These are phyloP conservation scores for Tetrapedia diversipes DNA, from an alignment of 2,888 invertebrate species.

Conservation along the genomic window DNA sequence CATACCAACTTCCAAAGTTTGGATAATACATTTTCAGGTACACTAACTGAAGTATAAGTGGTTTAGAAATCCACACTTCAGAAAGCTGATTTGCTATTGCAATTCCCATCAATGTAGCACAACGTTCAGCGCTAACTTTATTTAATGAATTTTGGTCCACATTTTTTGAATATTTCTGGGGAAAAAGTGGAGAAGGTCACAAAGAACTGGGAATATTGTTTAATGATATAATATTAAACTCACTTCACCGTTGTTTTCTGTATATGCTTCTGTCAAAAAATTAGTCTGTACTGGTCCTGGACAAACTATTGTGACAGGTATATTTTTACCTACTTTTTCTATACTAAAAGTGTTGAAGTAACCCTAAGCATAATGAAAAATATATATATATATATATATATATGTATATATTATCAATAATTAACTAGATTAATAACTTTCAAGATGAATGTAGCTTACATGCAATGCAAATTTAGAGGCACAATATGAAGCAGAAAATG, in stretches of 20 bases:
- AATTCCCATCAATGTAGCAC: constrained; percentile 85
- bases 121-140: constrained; percentile 85
- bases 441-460: constrained; percentile 83
- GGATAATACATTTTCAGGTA: constrained; percentile 75
- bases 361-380: constrained; percentile 84
- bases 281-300: constrained; percentile 91
- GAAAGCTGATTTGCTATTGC: constrained; percentile 85
- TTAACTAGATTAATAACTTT: constrained; percentile 1
- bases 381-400: not conserved
- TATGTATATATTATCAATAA: constrained; percentile 1
- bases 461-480: constrained; percentile 91
- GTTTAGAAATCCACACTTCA: constrained; percentile 88
- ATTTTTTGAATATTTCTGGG: constrained; percentile 81
- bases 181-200: constrained; percentile 31
- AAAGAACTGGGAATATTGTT: not conserved
- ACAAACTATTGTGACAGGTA: constrained; percentile 88
- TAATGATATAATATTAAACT: constrained; percentile 12
- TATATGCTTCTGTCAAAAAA: constrained; percentile 88
- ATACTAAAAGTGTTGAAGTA: constrained; percentile 87
- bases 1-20: constrained; percentile 71
- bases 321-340: constrained; percentile 86
- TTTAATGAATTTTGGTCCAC: constrained; percentile 81
- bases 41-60: constrained; percentile 66
- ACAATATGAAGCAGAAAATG: constrained; percentile 88
- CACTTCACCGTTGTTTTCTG: constrained; percentile 86